Evolutionary conservation across 2,888 invertebrate genomes (phyloP).

Genomic region (Drosophila prolongata): DNA sequence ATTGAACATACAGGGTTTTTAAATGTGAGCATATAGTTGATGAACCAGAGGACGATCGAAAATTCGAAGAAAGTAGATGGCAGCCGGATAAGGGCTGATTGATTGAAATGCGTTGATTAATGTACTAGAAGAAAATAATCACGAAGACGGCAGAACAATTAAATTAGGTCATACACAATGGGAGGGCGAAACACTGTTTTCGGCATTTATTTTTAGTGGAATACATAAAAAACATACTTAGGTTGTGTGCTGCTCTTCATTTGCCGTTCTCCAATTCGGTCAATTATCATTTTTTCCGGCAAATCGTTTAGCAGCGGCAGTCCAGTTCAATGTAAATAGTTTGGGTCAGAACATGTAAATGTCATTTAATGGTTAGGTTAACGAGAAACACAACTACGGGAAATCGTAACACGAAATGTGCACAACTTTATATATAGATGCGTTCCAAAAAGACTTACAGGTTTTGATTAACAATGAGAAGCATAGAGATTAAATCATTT

Average conservation of each 20-base stretch:
- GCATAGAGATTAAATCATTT: conserved; percentile 30
- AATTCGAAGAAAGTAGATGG: background rate
- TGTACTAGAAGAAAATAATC: conserved; percentile 35
- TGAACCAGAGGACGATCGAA: conserved; percentile 12
- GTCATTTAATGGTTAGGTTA: conserved; percentile 56
- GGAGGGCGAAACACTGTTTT: conserved; percentile 28
- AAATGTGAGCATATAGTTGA: conserved; percentile 77
- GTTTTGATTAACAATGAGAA: conserved; percentile 55
- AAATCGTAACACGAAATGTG: conserved; percentile 44
- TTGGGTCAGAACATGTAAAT: conserved; percentile 57
- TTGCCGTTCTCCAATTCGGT: conserved; percentile 73
- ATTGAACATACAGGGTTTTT: conserved; percentile 80
- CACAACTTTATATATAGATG: conserved; percentile 70
- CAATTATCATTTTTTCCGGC: conserved; percentile 70
- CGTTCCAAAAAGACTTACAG: conserved; percentile 75
- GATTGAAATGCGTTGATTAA: conserved; percentile 45
- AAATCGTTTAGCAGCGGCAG: conserved; percentile 53
- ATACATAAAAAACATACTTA: conserved; percentile 56
- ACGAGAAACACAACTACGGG: conserved; percentile 36
- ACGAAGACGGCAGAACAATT: conserved; percentile 14
- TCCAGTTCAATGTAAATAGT: conserved; percentile 72
- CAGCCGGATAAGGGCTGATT: conserved; percentile 37
- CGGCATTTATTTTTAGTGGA: conserved; percentile 39
- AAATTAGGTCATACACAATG: conserved; percentile 19
- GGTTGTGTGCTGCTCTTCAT: conserved; percentile 71